A percentile compares a stretch with the other conserved stretches of the same genome.
Evolutionary conservation across 2,113 vertebrate genomes (phyloP).

Genomic region (Zosterops pallidus): DNA sequence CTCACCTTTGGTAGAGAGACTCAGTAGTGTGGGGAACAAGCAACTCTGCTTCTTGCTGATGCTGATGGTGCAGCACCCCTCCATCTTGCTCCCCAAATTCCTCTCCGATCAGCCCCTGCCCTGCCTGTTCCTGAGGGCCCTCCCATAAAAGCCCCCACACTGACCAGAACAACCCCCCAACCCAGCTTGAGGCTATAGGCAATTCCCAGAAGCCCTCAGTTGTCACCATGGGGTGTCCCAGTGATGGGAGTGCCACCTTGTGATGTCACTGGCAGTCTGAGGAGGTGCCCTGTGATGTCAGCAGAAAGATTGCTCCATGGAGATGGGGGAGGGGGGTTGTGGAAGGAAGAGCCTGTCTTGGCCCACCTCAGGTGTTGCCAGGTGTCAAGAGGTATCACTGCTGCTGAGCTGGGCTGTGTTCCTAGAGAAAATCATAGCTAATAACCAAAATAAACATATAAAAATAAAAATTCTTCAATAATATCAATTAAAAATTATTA

Average conservation of each 20-base stretch:
- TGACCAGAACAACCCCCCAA: not conserved
- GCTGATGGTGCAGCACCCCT: not conserved
- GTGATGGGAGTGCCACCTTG: not conserved
- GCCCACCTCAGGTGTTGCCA: rapidly evolving
- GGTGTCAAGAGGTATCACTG: not conserved
- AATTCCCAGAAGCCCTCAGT: not conserved
- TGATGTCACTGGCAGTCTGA: not conserved
- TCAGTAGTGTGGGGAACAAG: not conserved
- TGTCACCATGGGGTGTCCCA: not conserved
- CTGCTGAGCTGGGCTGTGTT: not conserved
- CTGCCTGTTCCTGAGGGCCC: not conserved
- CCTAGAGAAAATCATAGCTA: not conserved
- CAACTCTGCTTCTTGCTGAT: not conserved
- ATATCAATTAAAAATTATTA: no score
- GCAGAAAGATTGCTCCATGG: not conserved
- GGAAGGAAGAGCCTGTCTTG: not conserved
- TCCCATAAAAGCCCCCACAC: not conserved
- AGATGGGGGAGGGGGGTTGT: not conserved
- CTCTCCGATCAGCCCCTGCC: not conserved
- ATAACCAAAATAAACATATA: not conserved
- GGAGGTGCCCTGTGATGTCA: not conserved
- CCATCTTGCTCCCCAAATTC: not conserved
- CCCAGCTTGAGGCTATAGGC: not conserved
- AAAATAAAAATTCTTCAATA: not conserved
- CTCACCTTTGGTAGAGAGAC: not conserved